Percentiles rank a stretch among this genome's conserved stretches.
These are phyloP conservation scores for Fukomys damarensis DNA, from an alignment of 2,113 vertebrate species.

Conservation along the genomic window DNA sequence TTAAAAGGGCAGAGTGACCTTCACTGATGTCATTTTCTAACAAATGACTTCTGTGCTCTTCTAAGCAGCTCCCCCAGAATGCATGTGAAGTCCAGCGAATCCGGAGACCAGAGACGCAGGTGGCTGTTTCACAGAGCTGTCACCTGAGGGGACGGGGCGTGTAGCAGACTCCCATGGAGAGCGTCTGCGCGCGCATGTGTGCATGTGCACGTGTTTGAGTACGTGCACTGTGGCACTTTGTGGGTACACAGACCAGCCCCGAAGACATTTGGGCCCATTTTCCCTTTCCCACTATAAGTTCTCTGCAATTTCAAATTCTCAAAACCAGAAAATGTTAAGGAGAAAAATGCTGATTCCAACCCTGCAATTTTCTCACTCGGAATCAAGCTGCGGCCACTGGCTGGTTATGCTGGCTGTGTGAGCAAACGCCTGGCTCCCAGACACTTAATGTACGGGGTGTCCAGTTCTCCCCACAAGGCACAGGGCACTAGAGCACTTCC, in stretches of 20 bases:
- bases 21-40: not conserved
- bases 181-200: too few species aligned
- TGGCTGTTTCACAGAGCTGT: not conserved
- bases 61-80: not conserved
- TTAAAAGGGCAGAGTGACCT: not conserved
- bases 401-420: not conserved
- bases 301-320: conserved; percentile 54
- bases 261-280: not conserved
- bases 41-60: not conserved
- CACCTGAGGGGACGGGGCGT: not conserved
- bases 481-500: not conserved
- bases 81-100: not conserved
- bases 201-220: accelerated
- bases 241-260: not conserved
- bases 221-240: not conserved
- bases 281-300: not conserved
- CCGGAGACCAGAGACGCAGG: not conserved
- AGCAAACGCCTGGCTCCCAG: not conserved
- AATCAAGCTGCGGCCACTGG: not conserved
- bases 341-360: conserved; percentile 5
- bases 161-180: not conserved
- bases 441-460: accelerated
- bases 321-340: conserved; percentile 38
- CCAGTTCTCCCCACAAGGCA: not conserved
- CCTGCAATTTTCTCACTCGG: conserved; percentile 38